Evolutionary conservation across 2,797 vertebrate genomes (phyloP).

Genomic region (Sorex maritimensis): DNA sequence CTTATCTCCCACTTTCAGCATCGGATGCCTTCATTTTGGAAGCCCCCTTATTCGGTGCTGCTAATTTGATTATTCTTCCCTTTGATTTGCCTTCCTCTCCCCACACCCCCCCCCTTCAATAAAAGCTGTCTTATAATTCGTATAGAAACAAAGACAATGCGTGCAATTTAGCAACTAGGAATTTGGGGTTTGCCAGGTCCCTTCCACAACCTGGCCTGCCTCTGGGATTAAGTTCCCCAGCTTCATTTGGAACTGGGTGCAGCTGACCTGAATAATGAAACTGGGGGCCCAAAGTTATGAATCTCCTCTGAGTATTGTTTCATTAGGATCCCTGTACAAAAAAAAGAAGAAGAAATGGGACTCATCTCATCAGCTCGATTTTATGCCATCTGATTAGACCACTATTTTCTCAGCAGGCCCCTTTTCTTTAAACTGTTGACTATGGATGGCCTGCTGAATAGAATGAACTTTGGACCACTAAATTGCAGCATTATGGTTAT

Average conservation of each 20-base stretch:
- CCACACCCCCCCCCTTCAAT: background rate
- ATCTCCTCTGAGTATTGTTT: slow-evolving; percentile 92
- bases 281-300: slow-evolving; percentile 94
- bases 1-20: slow-evolving; percentile 73
- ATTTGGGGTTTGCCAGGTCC: slow-evolving; percentile 89
- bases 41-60: slow-evolving; percentile 47
- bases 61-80: slow-evolving; percentile 66
- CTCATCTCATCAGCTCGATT: slow-evolving; percentile 98
- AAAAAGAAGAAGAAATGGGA: slow-evolving; percentile 92
- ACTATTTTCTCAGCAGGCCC: slow-evolving; percentile 99
- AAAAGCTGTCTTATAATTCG: slow-evolving; percentile 78
- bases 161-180: slow-evolving; percentile 82
- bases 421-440: slow-evolving; percentile 98
- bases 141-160: slow-evolving; percentile 77
- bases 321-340: slow-evolving; percentile 95
- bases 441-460: slow-evolving; percentile 97
- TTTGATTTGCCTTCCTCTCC: slow-evolving; percentile 75
- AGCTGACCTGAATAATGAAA: slow-evolving; percentile 98
- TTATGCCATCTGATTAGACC: slow-evolving; percentile 99
- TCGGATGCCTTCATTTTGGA: slow-evolving; percentile 82
- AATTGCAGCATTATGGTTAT: slow-evolving; percentile 99
- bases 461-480: slow-evolving; percentile 97
- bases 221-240: slow-evolving; percentile 93
- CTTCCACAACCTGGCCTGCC: slow-evolving; percentile 90
- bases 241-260: slow-evolving; percentile 95